These are phyloP conservation scores for Drosophila putrida DNA, from an alignment of 2,888 invertebrate genomes.

Conservation along the genomic window DNA sequence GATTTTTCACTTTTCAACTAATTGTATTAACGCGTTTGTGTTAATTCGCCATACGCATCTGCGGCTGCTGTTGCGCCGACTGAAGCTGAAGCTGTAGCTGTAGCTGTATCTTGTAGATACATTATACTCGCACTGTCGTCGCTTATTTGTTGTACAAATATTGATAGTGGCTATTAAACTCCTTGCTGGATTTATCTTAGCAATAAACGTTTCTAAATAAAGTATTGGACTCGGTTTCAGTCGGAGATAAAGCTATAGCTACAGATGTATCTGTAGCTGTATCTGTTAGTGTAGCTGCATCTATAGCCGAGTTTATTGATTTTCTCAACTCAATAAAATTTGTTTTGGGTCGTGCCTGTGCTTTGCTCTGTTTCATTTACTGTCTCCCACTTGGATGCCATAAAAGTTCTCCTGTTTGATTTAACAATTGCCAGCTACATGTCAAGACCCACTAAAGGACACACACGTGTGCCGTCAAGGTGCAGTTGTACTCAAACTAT, in stretches of 20 bases:
- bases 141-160: conserved; percentile 73
- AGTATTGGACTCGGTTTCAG: conserved; percentile 40
- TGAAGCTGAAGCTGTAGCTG: conserved; percentile 17
- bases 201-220: conserved; percentile 64
- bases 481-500: conserved; percentile 13
- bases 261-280: not conserved
- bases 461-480: conserved; percentile 36
- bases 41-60: conserved; percentile 74
- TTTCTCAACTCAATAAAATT: conserved; percentile 43
- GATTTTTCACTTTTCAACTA: conserved; percentile 75
- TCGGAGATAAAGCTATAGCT: conserved; percentile 2
- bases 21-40: conserved; percentile 76
- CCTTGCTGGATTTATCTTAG: conserved; percentile 69
- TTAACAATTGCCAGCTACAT: conserved; percentile 58
- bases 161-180: conserved; percentile 69
- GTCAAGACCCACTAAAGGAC: conserved; percentile 47
- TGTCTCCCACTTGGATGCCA: conserved; percentile 30
- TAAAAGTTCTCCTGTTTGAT: conserved; percentile 54
- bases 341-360: conserved; percentile 33
- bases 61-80: conserved; percentile 17
- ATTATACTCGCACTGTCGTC: conserved; percentile 40
- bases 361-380: conserved; percentile 73
- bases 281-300: conserved; percentile 9
- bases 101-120: conserved; percentile 58
- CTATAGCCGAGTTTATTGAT: conserved; percentile 57